A percentile compares a stretch with the other conserved stretches of the same genome.
phyloP scores from a whole-genome alignment of 1,140 invertebrate genomes.

The Drosophila punjabiensis region DNA sequence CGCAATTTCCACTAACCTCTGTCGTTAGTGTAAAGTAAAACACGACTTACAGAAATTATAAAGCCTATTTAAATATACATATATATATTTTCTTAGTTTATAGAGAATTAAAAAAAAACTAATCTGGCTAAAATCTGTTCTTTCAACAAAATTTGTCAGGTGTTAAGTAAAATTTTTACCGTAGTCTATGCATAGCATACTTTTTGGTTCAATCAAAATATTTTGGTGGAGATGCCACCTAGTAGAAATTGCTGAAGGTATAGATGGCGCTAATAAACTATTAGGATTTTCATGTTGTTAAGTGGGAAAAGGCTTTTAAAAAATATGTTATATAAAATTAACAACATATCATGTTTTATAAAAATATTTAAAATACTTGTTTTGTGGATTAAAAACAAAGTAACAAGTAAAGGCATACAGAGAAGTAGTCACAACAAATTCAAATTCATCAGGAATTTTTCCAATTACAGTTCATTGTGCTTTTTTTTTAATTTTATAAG shows the following conservation, averaged over 20 bases:
- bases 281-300: too few species aligned
- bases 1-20: accelerated
- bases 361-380: background rate
- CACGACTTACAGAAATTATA: background rate
- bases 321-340: background rate
- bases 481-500: too few species aligned
- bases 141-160: background rate
- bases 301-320: background rate
- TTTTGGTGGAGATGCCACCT: slow-evolving; percentile 1
- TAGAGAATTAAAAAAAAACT: background rate
- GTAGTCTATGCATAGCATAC: background rate
- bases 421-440: too few species aligned
- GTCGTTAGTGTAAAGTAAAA: too few species aligned
- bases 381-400: too few species aligned
- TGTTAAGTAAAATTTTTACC: background rate
- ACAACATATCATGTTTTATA: background rate
- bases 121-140: background rate
- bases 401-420: too few species aligned
- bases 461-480: too few species aligned
- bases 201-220: background rate
- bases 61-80: background rate
- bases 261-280: background rate
- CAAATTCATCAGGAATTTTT: too few species aligned
- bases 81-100: background rate
- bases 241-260: background rate